phyloP scores from a whole-genome alignment of 2,888 invertebrate species.

The Drosophila niveifrons region DNA sequence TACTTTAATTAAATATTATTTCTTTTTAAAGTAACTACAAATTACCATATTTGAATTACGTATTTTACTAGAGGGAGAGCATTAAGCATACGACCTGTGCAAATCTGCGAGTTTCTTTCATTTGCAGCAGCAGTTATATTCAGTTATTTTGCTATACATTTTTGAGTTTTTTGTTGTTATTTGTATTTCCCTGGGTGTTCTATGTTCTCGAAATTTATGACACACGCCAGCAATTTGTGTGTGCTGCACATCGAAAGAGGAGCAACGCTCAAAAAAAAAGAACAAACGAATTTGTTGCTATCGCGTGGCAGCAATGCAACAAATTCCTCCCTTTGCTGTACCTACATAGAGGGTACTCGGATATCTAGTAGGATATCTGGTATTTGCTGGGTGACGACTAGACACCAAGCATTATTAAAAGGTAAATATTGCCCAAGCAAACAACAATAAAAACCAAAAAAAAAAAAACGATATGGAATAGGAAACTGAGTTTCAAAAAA shows the following conservation, averaged over 20 bases:
- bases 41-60: no score
- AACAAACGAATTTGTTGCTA: constrained; percentile 41
- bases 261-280: constrained; percentile 10
- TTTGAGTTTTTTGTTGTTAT: constrained; percentile 13
- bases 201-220: constrained; percentile 66
- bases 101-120: background rate
- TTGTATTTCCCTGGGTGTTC: constrained; percentile 13
- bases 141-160: constrained; percentile 43
- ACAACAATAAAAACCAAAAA: constrained; percentile 57
- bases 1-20: no score
- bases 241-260: constrained; percentile 43
- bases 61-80: constrained; percentile 10
- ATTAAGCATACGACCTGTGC: constrained; percentile 9
- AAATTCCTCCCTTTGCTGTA: constrained; percentile 1
- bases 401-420: constrained; percentile 73
- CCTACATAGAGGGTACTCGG: background rate
- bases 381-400: constrained; percentile 52
- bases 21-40: no score
- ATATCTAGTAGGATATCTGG: constrained; percentile 32
- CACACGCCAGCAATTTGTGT: constrained; percentile 68
- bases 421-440: constrained; percentile 75
- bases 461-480: constrained; percentile 1
- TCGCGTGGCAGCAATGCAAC: constrained; percentile 52
- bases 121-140: constrained; percentile 39
- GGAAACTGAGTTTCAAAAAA: constrained; percentile 35